A percentile compares a stretch with the other conserved stretches of the same genome.
phyloP scores from a whole-genome alignment of 30 jellyfish, hydroid and myxozoan species.

The Chrysaora quinquecirrha region DNA sequence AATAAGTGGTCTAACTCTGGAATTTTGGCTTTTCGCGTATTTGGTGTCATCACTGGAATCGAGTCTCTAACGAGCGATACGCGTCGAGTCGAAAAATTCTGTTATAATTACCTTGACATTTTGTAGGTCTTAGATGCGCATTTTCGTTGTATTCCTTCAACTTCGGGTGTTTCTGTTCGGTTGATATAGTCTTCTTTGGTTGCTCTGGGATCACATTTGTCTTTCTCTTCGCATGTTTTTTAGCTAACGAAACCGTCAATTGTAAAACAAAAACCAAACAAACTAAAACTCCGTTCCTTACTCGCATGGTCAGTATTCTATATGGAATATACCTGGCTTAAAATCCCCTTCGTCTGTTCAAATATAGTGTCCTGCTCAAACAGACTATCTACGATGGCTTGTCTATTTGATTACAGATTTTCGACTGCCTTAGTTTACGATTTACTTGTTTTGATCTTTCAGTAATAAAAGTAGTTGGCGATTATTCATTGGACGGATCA shows the following conservation, averaged over 20 bases:
- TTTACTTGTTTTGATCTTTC: too few species aligned
- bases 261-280: background rate
- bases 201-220: background rate
- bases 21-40: too few species aligned
- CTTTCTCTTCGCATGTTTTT: conserved; percentile 4
- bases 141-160: conserved; percentile 47
- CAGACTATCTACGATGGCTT: background rate
- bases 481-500: background rate
- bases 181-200: background rate
- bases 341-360: too few species aligned
- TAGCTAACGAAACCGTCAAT: background rate
- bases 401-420: too few species aligned
- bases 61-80: too few species aligned
- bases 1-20: too few species aligned
- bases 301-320: background rate
- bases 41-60: too few species aligned
- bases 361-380: background rate
- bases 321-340: too few species aligned
- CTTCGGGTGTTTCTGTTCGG: conserved; percentile 72
- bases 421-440: too few species aligned
- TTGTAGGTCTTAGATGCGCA: conserved; percentile 90
- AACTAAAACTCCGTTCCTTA: background rate
- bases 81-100: too few species aligned
- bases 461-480: background rate
- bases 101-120: conserved; percentile 75